Base-by-base conservation (phyloP, 2,113 vertebrate genomes). In the Oncorhynchus kisutch region DNA sequence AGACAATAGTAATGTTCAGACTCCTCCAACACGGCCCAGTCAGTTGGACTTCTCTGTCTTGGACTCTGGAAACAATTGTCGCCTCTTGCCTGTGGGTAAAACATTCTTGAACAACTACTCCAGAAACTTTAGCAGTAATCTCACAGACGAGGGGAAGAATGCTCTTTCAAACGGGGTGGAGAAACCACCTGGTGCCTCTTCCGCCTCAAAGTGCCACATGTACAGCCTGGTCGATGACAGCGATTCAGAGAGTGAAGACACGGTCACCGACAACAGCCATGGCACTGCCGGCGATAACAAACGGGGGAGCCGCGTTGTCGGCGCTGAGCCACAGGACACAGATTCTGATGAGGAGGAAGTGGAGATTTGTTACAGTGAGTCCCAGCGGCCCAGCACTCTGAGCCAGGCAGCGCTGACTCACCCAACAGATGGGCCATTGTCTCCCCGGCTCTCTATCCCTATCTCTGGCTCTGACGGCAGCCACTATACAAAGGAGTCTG, bases 301-400 rank as follows among this genome's bases (percentile, higher is more conserved):
- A 71, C 74, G 29, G 20, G 69, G 22, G 3, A 45, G 45, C 45
- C n/a, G 64, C 34, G 16, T 14, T 51, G 49, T 51, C 14, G 3
- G 49, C 80, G 48, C 24, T 54, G n/a, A 57, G 45, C 65, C 75
- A 11, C 73, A 79, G 54, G 71, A 81, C 12, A 27, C 72, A 0
- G 94, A 95, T 39, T 95, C 95, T 0, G 95, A 96, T 25, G 95
- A 95, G 27, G 96, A 96, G 22, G 92, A 94, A 49, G 89, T 96
- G 67, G 96, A 98, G 87, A 92, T 96, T 25, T 96, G 93, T 80
- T 94, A 92, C 60, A 2, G 5, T 67, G 75, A 80, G 48, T 13
- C n/a, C 29, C 70, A 75, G 9, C n/a, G 24, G 72, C 25, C 68
- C 65, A 20, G 57, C 64, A 16, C 54, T 54, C 67, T 39, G 31